Evolutionary conservation across 1,140 invertebrate species (phyloP), one percentile per base, ranked within the genome.

Genomic region (Lepidurus couesii): DNA sequence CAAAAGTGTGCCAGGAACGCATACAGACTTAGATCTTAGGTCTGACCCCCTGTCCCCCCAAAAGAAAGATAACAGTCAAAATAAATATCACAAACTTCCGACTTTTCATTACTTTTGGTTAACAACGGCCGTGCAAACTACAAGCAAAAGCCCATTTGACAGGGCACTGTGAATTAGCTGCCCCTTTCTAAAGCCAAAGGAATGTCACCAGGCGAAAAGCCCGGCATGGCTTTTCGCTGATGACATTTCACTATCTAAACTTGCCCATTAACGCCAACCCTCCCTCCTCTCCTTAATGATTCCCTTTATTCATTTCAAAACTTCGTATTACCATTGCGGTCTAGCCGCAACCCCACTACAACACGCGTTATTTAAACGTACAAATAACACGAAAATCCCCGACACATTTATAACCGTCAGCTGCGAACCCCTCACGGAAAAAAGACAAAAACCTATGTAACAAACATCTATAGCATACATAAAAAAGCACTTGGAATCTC

Each of bases 371-470:
- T 34, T 34, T 34, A 34, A 34, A 34, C 34, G 34, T 34, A 16
- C 21, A 65, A 65, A 9, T n/a, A 9, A 65, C 6, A 16, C 16
- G 47, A 65, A 65, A 65, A 16, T 9, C 16, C 21, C 53, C n/a
- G 53, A 65, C 53, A 21, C 53, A 65, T 65, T 65, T 65, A 65
- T 65, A 65, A 65, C 53, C 53, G 53, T 21, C 53, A 21, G 53
- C 13, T 16, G 16, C 53, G 16, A 21, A 65, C 16, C 34, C 34
- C 3, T 34, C 34, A 34, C 34, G 34, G 3, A 34, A 34, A 34
- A 34, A 34, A 34, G 3, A 34, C 2, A 34, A 34, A 34, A 34
- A 34, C 26, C 0, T 34, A 34, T 34, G 34, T 34, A 34, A 3
- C 3, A 34, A 34, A 4, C 4, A 34, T 34, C 34, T 34, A 34